Evolutionary conservation across 2,113 vertebrate genomes (phyloP), one percentile per base, ranked within the genome.

Genomic region (Ramphastos sulfuratus): DNA sequence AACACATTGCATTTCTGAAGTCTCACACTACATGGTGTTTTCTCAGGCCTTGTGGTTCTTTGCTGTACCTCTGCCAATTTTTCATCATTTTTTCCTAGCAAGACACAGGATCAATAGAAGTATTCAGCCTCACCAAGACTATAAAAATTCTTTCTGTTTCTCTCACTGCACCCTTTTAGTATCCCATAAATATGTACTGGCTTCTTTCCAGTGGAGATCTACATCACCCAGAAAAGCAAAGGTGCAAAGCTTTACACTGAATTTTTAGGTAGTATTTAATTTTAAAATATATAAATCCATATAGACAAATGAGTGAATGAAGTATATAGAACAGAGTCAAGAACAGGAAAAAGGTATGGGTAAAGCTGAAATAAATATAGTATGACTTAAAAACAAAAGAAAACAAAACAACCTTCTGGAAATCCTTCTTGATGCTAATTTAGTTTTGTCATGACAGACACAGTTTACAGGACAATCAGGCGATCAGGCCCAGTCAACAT

Each of bases 131-230:
- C 44, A 86, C 70, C 1, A 28, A 82, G n/a, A 72, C 63, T 33
- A 89, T 33, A 89, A 82, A 90, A 82, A 65, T 46, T 81, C n/a
- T n/a, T 71, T 65, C 44, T 89, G 21, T 18, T 91, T 94, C 74
- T 89, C 31, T 79, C 39, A 65, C n/a, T 80, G 42, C 46, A 63
- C 52, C 4, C 74, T 84, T 92, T 87, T 63, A 82, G 30, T 24
- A 4, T 27, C 28, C 33, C 31, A 55, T 91, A 89, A 89, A 89
- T 76, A 82, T 66, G 15, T 39, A 67, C n/a, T 2, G 4, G 3
- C 42, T 83, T 70, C 64, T 87, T 90, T 76, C 24, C 39, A 63
- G 50, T 65, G 8, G 25, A 66, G 67, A 55, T 79, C 75, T 91
- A 48, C 75, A 48, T 55, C 7, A 3, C 4, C 23, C n/a, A 18